Percentiles rank a stretch among this genome's conserved stretches.
Evolutionary conservation across 2,113 vertebrate genomes (phyloP).

Genomic region (Clinocottus analis): DNA sequence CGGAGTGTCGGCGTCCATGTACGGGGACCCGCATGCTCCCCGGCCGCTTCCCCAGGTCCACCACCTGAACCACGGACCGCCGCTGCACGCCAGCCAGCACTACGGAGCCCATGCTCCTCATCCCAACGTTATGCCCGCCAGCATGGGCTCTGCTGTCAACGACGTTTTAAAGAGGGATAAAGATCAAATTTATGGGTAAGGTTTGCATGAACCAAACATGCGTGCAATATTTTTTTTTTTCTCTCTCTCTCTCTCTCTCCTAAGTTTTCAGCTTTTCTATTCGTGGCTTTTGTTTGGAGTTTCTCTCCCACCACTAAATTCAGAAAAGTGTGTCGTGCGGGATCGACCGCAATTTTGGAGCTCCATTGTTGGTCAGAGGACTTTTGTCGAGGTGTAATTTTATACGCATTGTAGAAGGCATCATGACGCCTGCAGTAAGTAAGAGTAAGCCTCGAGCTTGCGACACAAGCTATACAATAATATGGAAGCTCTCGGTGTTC

Average conservation of each 20-base stretch:
- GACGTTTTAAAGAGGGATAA: constrained; percentile 99
- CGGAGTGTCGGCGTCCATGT: constrained; percentile 98
- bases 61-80: constrained; percentile 99
- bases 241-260: too few species aligned
- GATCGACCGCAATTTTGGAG: constrained; percentile 40
- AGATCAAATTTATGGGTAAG: constrained; percentile 99
- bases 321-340: constrained; percentile 41
- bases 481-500: constrained; percentile 39
- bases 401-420: constrained; percentile 65
- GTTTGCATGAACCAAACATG: constrained; percentile 57
- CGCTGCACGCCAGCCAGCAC: constrained; percentile 98
- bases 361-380: constrained; percentile 60
- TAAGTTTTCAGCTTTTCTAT: constrained; percentile 37
- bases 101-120: constrained; percentile 98
- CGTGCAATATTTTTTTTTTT: background rate
- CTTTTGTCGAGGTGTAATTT: constrained; percentile 73
- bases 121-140: constrained; percentile 98
- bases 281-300: constrained; percentile 34
- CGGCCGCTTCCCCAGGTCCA: constrained; percentile 98
- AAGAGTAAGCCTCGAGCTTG: constrained; percentile 64
- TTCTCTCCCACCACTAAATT: constrained; percentile 41
- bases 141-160: constrained; percentile 99
- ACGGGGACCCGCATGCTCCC: constrained; percentile 97
- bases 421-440: constrained; percentile 60
- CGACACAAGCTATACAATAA: constrained; percentile 66